Conservation (phyloP, 2,888 invertebrate genomes). For the Diaphora mendica region DNA sequence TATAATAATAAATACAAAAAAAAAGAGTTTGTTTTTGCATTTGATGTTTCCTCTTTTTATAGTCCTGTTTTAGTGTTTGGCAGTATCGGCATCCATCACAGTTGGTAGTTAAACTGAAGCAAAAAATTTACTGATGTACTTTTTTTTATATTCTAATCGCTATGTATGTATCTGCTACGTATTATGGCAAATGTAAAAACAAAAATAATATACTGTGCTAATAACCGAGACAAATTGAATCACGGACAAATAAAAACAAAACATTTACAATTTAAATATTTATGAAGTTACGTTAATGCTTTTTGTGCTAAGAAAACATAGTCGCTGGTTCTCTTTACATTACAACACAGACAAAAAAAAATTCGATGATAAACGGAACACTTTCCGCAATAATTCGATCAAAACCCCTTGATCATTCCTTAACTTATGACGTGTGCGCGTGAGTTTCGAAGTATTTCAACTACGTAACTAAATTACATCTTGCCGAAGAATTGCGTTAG, state of each 20-base stretch:
- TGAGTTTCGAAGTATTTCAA: conserved; percentile 48
- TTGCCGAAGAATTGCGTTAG: conserved; percentile 45
- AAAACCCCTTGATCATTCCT: conserved; percentile 64
- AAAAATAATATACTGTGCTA: not conserved
- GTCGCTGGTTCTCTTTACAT: conserved; percentile 2
- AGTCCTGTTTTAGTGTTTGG: conserved; percentile 49
- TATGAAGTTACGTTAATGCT: not conserved
- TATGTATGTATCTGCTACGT: not conserved
- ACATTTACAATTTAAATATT: not conserved
- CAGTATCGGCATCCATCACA: conserved; percentile 42
- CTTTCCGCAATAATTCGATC: conserved; percentile 61
- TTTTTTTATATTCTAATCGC: not conserved
- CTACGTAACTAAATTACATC: conserved; percentile 49
- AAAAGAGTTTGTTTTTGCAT: conserved; percentile 58
- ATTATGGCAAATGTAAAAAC: not conserved
- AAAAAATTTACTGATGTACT: not conserved
- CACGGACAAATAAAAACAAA: not conserved
- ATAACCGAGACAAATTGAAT: not conserved
- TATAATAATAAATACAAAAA: conserved; percentile 56
- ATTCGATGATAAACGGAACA: conserved; percentile 52
- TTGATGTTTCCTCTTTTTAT: conserved; percentile 52
- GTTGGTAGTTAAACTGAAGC: conserved; percentile 20
- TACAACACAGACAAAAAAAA: conserved; percentile 30
- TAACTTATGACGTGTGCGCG: conserved; percentile 46
- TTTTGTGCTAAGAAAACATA: not conserved